These are phyloP conservation scores for Blennius ocellaris DNA, from an alignment of 2,113 vertebrate species.

Conservation along the genomic window DNA sequence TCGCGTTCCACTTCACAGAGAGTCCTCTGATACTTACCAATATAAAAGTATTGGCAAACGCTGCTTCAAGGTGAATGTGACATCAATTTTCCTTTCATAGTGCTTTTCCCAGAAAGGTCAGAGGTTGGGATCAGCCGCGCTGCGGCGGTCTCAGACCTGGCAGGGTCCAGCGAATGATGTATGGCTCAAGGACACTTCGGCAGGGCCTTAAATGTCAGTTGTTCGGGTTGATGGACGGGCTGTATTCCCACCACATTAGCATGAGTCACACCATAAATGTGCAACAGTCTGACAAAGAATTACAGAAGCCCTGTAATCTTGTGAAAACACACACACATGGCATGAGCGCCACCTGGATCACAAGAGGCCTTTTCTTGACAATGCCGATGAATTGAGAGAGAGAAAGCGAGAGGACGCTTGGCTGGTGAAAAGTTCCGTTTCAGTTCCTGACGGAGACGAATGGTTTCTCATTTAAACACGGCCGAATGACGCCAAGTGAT, in stretches of 20 bases:
- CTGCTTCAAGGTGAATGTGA: not conserved
- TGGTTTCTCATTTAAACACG: conserved; percentile 20
- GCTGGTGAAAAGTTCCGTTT: conserved; percentile 24
- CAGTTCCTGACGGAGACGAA: conserved; percentile 14
- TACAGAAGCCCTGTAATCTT: not conserved
- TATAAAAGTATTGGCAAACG: not conserved
- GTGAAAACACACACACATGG: not conserved
- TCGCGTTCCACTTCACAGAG: not conserved
- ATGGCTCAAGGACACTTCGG: not conserved
- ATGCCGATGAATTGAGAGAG: not conserved
- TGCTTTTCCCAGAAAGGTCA: not conserved
- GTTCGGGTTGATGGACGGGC: conserved; percentile 2
- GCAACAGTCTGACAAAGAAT: not conserved
- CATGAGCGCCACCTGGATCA: not conserved
- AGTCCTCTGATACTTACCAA: not conserved
- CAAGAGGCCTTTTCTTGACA: not conserved
- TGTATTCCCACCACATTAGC: not conserved
- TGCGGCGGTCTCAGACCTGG: not conserved
- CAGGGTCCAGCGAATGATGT: not conserved
- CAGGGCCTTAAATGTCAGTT: not conserved
- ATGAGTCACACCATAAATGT: conserved; percentile 7
- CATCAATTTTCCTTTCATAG: conserved; percentile 7
- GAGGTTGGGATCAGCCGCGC: not conserved
- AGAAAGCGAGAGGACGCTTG: not conserved
- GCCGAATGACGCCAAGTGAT: conserved; percentile 51